These are phyloP conservation scores for Bubo bubo DNA, from an alignment of 2,113 vertebrate genomes.

Conservation along the genomic window DNA sequence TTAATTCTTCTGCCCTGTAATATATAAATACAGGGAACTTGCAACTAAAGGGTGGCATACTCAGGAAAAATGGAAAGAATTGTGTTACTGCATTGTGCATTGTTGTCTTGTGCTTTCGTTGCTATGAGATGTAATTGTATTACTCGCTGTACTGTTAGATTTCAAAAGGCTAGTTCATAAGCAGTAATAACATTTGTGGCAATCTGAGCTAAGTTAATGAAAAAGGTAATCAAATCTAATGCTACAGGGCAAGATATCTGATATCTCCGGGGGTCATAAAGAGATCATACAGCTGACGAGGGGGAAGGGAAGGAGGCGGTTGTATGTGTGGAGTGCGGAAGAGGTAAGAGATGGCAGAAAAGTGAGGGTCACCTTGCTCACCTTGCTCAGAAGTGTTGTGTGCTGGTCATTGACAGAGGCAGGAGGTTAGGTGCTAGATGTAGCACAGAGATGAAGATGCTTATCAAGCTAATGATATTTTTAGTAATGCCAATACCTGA, in stretches of 20 bases:
- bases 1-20: neutral
- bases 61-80: slow-evolving; percentile 3
- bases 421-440: neutral
- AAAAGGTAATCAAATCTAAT: slow-evolving; percentile 60
- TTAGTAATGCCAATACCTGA: neutral
- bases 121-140: slow-evolving; percentile 16
- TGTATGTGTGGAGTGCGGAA: neutral
- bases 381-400: neutral
- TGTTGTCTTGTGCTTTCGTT: neutral
- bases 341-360: neutral
- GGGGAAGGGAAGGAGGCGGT: neutral
- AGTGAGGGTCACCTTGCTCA: slow-evolving; percentile 18
- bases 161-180: slow-evolving; percentile 57
- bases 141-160: slow-evolving; percentile 18
- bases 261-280: slow-evolving; percentile 17
- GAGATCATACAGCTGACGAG: neutral
- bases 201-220: slow-evolving; percentile 65
- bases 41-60: neutral
- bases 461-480: neutral
- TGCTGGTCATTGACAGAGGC: neutral
- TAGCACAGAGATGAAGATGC: neutral
- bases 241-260: slow-evolving; percentile 17
- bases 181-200: slow-evolving; percentile 53
- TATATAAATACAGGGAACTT: neutral
- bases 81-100: neutral